These are phyloP conservation scores for Drosophila rufa DNA, from an alignment of 1,140 invertebrate species.

Conservation along the genomic window DNA sequence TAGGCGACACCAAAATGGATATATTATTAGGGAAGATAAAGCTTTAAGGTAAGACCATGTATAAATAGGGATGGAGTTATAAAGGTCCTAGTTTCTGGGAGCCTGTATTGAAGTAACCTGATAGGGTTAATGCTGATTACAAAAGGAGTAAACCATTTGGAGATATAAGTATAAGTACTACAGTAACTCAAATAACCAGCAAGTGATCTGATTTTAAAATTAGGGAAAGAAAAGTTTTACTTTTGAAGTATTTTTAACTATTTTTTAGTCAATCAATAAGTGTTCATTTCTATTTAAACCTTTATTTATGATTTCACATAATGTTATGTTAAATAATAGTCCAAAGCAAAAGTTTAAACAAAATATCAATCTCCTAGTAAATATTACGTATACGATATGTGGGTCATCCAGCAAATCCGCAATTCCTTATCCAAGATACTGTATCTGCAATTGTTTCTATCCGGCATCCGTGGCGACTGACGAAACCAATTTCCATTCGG, in stretches of 20 bases:
- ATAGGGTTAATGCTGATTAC: neutral
- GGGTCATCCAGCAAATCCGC: neutral
- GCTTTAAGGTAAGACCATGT: neutral
- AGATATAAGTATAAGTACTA: too few relatives aligned
- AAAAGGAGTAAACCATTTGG: too few relatives aligned
- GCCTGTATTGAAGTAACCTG: neutral
- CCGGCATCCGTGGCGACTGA: slow-evolving; percentile 23
- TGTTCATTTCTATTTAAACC: too few relatives aligned
- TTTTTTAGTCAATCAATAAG: too few relatives aligned
- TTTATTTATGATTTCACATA: too few relatives aligned
- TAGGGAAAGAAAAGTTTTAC: too few relatives aligned
- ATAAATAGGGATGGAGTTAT: neutral
- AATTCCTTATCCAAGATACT: slow-evolving; percentile 1
- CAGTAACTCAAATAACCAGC: too few relatives aligned
- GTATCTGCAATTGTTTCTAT: slow-evolving; percentile 8
- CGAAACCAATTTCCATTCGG: slow-evolving; percentile 46
- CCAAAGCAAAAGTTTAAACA: neutral
- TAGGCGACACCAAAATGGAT: slow-evolving; percentile 18
- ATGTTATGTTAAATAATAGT: too few relatives aligned
- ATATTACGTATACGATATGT: slow-evolving; percentile 28
- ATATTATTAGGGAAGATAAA: slow-evolving; percentile 38
- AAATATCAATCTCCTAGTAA: neutral
- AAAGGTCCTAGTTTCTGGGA: neutral
- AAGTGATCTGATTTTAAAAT: too few relatives aligned
- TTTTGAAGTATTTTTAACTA: too few relatives aligned